A percentile compares a stretch with the other conserved stretches of the same genome.
These are phyloP conservation scores for Neodiprion fabricii DNA, from an alignment of 1,140 invertebrate genomes.

Conservation along the genomic window DNA sequence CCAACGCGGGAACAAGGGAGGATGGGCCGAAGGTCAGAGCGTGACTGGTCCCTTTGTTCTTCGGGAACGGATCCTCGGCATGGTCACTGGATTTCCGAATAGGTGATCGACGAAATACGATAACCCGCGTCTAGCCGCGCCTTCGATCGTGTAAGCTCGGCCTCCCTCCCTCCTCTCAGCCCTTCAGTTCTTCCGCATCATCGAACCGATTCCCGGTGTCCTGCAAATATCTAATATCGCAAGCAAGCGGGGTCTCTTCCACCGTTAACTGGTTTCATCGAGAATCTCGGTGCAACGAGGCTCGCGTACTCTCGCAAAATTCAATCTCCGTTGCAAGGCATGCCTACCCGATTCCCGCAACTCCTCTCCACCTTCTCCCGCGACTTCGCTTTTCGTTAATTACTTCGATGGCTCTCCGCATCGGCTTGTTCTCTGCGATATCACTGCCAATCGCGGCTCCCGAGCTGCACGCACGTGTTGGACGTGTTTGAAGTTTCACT, in stretches of 20 bases:
- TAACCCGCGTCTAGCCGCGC: no score
- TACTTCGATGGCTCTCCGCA: not conserved
- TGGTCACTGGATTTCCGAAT: no score
- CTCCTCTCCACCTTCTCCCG: no score
- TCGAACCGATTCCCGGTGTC: no score
- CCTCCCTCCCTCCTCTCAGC: no score
- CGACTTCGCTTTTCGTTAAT: not conserved
- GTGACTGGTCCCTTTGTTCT: no score
- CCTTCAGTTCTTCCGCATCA: no score
- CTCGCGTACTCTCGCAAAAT: not conserved
- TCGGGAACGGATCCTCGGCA: no score
- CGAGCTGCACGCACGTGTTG: not conserved
- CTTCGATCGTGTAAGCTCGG: no score
- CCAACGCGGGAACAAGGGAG: not conserved
- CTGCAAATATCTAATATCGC: no score
- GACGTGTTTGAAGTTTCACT: not conserved
- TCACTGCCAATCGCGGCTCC: not conserved
- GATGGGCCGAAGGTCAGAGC: not conserved
- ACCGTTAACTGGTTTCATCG: not conserved
- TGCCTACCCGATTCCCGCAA: not conserved
- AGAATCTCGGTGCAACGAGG: not conserved
- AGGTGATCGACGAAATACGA: no score
- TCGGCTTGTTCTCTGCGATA: not conserved
- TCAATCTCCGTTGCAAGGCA: not conserved
- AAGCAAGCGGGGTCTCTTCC: no score